Conservation (phyloP, 2,113 vertebrate genomes). For the Centropus unirufus region DNA sequence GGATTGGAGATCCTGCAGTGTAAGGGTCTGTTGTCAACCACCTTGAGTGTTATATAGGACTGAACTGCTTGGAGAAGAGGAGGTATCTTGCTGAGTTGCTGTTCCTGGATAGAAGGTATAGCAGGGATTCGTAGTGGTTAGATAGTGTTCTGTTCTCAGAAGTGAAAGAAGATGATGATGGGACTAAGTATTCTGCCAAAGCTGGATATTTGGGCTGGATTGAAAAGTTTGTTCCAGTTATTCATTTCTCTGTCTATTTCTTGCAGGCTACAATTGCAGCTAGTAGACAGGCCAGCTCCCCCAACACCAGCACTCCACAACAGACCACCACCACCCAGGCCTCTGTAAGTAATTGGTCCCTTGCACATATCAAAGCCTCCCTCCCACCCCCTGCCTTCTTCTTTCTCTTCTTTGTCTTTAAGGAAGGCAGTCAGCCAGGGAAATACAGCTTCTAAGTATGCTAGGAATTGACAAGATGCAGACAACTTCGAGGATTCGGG, state of each 20-base stretch:
- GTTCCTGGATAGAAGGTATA: background rate
- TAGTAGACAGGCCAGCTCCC: constrained; percentile 91
- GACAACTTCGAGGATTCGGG: background rate
- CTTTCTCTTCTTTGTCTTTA: background rate
- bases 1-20: background rate
- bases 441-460: background rate
- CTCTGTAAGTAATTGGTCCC: constrained; percentile 71
- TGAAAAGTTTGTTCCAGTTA: background rate
- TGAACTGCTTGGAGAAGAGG: background rate
- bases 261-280: constrained; percentile 93
- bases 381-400: background rate
- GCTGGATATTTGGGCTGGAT: background rate
- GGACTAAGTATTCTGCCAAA: background rate
- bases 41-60: background rate
- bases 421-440: background rate
- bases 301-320: constrained; percentile 87
- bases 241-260: background rate
- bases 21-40: background rate
- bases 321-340: constrained; percentile 86
- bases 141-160: background rate
- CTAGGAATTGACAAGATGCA: background rate
- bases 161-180: background rate
- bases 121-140: background rate
- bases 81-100: background rate
- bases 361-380: background rate